These are phyloP conservation scores for Sitodiplosis mosellana DNA, from an alignment of 1,140 invertebrate species.

Conservation along the genomic window DNA sequence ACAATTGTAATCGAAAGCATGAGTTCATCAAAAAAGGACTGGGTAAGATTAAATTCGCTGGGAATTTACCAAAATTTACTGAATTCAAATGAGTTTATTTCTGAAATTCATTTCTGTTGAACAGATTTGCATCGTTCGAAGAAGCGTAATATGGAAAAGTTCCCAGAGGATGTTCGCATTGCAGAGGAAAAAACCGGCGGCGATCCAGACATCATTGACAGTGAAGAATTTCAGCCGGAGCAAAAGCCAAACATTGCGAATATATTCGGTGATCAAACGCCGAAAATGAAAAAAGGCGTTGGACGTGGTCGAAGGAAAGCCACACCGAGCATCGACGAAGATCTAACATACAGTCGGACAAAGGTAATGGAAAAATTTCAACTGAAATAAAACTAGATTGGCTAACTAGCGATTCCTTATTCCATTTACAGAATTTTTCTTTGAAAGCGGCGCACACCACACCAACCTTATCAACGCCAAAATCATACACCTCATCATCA, in stretches of 20 bases:
- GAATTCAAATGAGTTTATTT: background rate
- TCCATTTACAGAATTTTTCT: too few species aligned
- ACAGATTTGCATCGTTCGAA: conserved; percentile 37
- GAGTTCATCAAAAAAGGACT: conserved; percentile 63
- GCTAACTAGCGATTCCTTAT: too few species aligned
- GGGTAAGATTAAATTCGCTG: too few species aligned
- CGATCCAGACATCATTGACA: conserved; percentile 39
- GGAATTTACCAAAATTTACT: too few species aligned
- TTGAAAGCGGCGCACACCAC: too few species aligned
- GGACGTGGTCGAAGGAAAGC: too few species aligned
- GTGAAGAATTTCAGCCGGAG: conserved; percentile 38
- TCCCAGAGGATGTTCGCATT: conserved; percentile 46
- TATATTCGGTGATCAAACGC: conserved; percentile 26
- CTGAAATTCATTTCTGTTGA: too few species aligned
- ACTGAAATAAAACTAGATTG: too few species aligned
- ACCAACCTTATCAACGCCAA: background rate
- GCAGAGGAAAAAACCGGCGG: conserved; percentile 48
- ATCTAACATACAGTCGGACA: background rate
- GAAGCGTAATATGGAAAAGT: conserved; percentile 48
- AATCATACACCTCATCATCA: background rate
- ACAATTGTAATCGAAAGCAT: conserved; percentile 53
- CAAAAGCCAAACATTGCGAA: conserved; percentile 34
- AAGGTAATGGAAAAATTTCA: background rate
- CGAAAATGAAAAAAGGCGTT: background rate
- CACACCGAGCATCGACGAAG: too few species aligned